These are phyloP conservation scores for Silurus aristotelis DNA, from an alignment of 2,797 vertebrate species.

Conservation along the genomic window DNA sequence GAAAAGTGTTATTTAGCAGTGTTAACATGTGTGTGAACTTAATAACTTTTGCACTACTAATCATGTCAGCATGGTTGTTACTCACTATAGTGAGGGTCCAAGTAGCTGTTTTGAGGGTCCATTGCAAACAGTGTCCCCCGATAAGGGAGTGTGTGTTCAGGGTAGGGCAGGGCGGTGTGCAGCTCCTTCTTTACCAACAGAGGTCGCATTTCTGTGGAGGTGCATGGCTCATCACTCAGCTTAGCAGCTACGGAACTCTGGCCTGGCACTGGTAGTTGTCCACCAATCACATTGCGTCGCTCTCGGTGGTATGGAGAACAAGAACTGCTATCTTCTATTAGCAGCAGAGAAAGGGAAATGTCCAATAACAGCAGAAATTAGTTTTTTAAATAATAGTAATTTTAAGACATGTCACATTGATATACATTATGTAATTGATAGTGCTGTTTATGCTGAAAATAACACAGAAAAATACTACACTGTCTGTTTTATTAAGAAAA, in stretches of 20 bases:
- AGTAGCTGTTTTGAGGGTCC: conserved; percentile 92
- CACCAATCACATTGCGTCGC: conserved; percentile 90
- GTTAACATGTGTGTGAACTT: neutral
- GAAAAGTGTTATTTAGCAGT: neutral
- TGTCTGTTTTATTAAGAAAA: too few relatives aligned
- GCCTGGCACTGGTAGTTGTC: conserved; percentile 79
- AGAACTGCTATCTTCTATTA: conserved; percentile 90
- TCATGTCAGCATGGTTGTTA: conserved; percentile 44
- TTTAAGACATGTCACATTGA: too few relatives aligned
- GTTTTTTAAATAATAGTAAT: too few relatives aligned
- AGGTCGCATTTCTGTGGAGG: conserved; percentile 91
- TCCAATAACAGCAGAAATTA: neutral
- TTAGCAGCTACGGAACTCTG: conserved; percentile 78
- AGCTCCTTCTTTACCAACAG: conserved; percentile 96
- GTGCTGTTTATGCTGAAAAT: neutral
- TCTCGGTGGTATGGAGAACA: conserved; percentile 90
- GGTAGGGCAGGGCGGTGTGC: conserved; percentile 87
- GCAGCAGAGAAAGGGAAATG: neutral
- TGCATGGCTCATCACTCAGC: conserved; percentile 91
- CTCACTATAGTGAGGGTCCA: conserved; percentile 94
- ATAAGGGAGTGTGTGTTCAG: conserved; percentile 89
- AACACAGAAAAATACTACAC: too few relatives aligned
- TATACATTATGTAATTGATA: neutral
- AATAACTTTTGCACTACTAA: neutral
- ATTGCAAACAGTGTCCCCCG: conserved; percentile 90